phyloP scores from a whole-genome alignment of 1,140 invertebrate genomes.

The Heliconius eleuchia region DNA sequence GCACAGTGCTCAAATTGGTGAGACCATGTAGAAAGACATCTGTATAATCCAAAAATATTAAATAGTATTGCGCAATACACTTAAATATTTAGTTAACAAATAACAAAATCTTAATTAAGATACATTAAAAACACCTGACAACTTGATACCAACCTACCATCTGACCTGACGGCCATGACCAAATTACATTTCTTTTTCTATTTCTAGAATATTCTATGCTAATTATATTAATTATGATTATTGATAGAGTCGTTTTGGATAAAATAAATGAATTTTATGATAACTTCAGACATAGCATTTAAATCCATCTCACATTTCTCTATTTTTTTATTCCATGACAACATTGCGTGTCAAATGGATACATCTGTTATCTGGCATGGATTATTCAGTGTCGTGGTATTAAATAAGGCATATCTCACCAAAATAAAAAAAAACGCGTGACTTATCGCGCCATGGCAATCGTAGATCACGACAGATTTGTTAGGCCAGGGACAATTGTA shows the following conservation, averaged over 20 bases:
- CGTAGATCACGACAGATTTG: conserved; percentile 61
- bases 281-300: neutral
- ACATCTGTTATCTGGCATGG: conserved; percentile 35
- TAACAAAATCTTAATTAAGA: neutral
- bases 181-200: neutral
- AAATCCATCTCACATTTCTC: neutral
- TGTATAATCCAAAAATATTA: no score
- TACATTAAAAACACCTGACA: neutral
- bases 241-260: no score
- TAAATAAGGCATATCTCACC: conserved; percentile 66
- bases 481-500: conserved; percentile 51
- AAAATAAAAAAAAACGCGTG: conserved; percentile 67
- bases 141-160: neutral
- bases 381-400: conserved; percentile 50
- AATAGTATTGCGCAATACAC: neutral
- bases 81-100: neutral
- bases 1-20: neutral
- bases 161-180: neutral
- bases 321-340: neutral
- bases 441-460: conserved; percentile 56
- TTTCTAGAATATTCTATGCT: neutral
- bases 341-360: conserved; percentile 5
- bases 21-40: neutral
- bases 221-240: no score
- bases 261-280: no score